A percentile compares a stretch with the other conserved stretches of the same genome.
Evolutionary conservation across 1,140 invertebrate species (phyloP).

Genomic region (Ips nitidus): DNA sequence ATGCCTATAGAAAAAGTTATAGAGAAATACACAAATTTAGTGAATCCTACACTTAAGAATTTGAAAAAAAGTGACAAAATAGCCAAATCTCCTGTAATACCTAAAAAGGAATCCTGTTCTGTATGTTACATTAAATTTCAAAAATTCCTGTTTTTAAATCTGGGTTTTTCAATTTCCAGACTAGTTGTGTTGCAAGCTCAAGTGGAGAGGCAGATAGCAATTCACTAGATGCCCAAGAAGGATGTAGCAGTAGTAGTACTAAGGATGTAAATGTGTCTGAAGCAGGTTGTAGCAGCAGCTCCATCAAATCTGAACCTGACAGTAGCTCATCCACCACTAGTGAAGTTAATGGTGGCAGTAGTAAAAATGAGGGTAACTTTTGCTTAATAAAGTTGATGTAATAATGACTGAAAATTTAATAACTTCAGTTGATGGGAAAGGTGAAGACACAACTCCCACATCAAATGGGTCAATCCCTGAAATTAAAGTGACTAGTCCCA

Average conservation of each 20-base stretch:
- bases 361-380: conserved; percentile 1
- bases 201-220: conserved; percentile 3
- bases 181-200: conserved; percentile 13
- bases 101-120: conserved; percentile 36
- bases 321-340: conserved; percentile 6
- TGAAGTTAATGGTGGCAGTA: conserved; percentile 6
- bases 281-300: conserved; percentile 10
- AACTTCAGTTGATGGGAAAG: too few species aligned
- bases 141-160: neutral
- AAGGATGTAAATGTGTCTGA: neutral
- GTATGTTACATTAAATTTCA: conserved; percentile 1
- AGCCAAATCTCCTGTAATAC: conserved; percentile 37
- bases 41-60: conserved; percentile 36
- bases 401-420: too few species aligned
- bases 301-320: neutral
- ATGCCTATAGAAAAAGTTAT: conserved; percentile 81
- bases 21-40: conserved; percentile 59
- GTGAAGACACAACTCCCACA: conserved; percentile 21
- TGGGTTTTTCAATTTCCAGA: conserved; percentile 7
- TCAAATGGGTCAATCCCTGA: conserved; percentile 33
- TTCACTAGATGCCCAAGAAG: conserved; percentile 6
- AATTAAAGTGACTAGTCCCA: conserved; percentile 24
- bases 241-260: conserved; percentile 2
- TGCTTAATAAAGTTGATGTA: too few species aligned
- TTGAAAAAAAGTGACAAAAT: conserved; percentile 40